Evolutionary conservation across 2,113 vertebrate genomes (phyloP).

Genomic region (Carollia perspicillata): DNA sequence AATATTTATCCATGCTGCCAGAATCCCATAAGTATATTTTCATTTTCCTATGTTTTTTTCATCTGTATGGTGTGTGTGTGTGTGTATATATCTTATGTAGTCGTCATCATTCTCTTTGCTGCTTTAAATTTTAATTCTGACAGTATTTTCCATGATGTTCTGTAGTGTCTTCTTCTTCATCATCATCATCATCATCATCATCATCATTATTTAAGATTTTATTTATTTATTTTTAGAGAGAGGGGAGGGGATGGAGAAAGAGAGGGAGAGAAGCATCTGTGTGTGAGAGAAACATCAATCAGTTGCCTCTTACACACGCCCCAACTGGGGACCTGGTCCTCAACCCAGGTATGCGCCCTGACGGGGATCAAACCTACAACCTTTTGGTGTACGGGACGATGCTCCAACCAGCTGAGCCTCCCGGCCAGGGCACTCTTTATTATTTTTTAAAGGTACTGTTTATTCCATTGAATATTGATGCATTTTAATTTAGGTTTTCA

Average conservation of each 20-base stretch:
- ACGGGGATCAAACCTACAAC: too few species aligned
- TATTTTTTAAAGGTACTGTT: neutral
- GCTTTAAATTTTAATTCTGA: slow-evolving; percentile 18
- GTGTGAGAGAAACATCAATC: too few species aligned
- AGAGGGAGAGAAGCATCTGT: too few species aligned
- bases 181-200: too few species aligned
- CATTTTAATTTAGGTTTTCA: neutral
- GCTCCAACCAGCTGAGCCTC: too few species aligned
- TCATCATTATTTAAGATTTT: too few species aligned
- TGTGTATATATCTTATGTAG: neutral
- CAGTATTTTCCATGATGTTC: neutral
- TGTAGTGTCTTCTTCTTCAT: neutral
- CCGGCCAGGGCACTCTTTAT: neutral
- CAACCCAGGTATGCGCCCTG: too few species aligned
- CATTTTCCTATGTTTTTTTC: neutral
- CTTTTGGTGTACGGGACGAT: too few species aligned
- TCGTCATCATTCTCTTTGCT: neutral
- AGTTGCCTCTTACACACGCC: too few species aligned
- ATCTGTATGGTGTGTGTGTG: neutral
- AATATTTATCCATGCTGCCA: neutral
- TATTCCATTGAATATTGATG: neutral
- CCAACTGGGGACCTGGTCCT: too few species aligned
- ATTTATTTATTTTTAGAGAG: too few species aligned
- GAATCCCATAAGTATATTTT: neutral
- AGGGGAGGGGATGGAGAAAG: too few species aligned